A percentile compares a stretch with the other conserved stretches of the same genome.
Evolutionary conservation across 1,140 invertebrate genomes (phyloP).

Genomic region (Conus ventricosus): DNA sequence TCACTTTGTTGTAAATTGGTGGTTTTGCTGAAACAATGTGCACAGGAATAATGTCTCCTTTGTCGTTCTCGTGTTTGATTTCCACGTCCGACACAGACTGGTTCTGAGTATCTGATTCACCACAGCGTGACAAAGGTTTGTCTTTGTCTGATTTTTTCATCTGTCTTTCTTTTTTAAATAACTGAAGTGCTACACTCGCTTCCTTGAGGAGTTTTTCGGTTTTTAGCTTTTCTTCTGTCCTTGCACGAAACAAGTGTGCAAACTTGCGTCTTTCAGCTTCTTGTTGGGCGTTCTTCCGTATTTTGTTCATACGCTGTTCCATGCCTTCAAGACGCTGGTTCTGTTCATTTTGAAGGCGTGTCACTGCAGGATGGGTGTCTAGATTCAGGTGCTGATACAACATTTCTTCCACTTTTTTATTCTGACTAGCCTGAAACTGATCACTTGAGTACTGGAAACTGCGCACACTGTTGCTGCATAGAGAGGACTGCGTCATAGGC

Average conservation of each 20-base stretch:
- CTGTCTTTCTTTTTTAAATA: conserved; percentile 43
- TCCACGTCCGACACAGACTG: neutral
- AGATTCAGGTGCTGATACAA: conserved; percentile 32
- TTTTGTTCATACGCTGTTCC: conserved; percentile 60
- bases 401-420: neutral
- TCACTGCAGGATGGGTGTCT: conserved; percentile 58
- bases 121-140: conserved; percentile 4
- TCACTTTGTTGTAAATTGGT: neutral
- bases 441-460: neutral
- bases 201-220: conserved; percentile 55
- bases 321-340: conserved; percentile 59
- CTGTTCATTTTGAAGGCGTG: conserved; percentile 62
- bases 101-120: neutral
- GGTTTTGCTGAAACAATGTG: conserved; percentile 45
- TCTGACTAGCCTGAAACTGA: neutral
- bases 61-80: conserved; percentile 41
- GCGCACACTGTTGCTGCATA: too few relatives aligned
- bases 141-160: conserved; percentile 36
- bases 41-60: conserved; percentile 63
- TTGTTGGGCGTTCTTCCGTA: conserved; percentile 57
- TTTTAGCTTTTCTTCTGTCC: conserved; percentile 43
- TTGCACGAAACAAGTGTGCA: conserved; percentile 60
- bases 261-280: conserved; percentile 60
- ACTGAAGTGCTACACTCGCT: conserved; percentile 51
- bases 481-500: neutral